Base-by-base conservation (phyloP, 1,140 invertebrate species). In the Drosophila cardini region DNA sequence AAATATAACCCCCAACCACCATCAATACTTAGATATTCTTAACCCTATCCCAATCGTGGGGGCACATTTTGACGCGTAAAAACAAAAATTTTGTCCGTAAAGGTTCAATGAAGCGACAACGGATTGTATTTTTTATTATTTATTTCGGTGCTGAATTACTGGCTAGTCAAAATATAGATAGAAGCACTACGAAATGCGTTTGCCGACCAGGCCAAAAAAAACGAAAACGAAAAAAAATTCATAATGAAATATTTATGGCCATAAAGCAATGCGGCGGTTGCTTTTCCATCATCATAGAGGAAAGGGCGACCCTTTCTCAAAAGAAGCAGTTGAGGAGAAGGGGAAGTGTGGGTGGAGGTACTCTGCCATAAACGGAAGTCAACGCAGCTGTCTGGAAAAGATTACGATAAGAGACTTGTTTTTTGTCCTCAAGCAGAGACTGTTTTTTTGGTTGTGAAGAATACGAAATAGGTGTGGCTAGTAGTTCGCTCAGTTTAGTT, bases 61-160 rank as follows among this genome's bases (percentile, higher is more conserved):
- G 60, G 30, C 80, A 76, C 84, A 87, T 89, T 87, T 89, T 70
- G 73, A 84, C 63, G 80, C 84, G 84, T 87, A 87, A 71, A 76
- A 83, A 79, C 50, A 83, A 86, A 76, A 76, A 67, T 76, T 58
- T 62, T 70, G n/a, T 13, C 30, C 7, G 15, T 18, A 21, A 74
- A 65, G 73, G 76, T 75, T 89, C 79, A 83, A 75, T 89, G 76
- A 83, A 83, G 84, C 80, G 72, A 65, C 84, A 80, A 83, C 77
- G 84, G 76, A 89, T 83, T 83, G 84, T 80, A 87, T 87, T 87
- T 87, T 87, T 89, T 87, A 87, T 87, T 89, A 87, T 87, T 87
- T 87, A 89, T 87, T 87, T 84, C 73, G 80, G 53, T 36, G 62
- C 61, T 55, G 77, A 86, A 81, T 75, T 72, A 78, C 55, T 74